phyloP scores from a whole-genome alignment of 2,888 invertebrate species.

The Pyrocoelia pectoralis region DNA sequence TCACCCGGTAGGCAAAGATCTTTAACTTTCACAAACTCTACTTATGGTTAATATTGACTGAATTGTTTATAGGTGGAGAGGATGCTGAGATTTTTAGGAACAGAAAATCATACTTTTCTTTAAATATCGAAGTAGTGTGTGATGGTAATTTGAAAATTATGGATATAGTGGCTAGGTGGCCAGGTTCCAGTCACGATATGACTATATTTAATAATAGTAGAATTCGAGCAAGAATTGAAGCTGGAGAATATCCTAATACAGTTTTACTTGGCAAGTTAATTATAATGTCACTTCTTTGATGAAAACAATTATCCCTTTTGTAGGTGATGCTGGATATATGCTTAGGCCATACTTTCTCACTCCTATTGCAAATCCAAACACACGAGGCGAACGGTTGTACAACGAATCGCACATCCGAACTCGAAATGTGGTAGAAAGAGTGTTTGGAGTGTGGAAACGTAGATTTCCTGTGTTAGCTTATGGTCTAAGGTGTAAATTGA shows the following conservation, averaged over 20 bases:
- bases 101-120: conserved; percentile 40
- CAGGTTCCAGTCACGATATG: conserved; percentile 9
- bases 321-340: conserved; percentile 40
- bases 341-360: conserved; percentile 35
- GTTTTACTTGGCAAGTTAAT: too few species aligned
- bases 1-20: too few species aligned
- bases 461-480: conserved; percentile 43
- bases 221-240: background rate
- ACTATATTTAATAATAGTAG: conserved; percentile 2
- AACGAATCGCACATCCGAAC: conserved; percentile 34
- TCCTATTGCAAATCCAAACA: conserved; percentile 25
- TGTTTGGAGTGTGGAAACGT: conserved; percentile 42
- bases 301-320: too few species aligned
- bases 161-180: conserved; percentile 17
- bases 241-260: background rate
- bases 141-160: conserved; percentile 13
- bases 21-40: too few species aligned
- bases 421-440: conserved; percentile 39
- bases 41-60: too few species aligned
- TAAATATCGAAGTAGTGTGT: conserved; percentile 1
- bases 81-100: conserved; percentile 22
- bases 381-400: conserved; percentile 29
- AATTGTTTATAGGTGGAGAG: too few species aligned
- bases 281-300: too few species aligned
- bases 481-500: conserved; percentile 37